These are phyloP conservation scores for Tryphoninae sp. DNA, from an alignment of 2,888 invertebrate genomes.

Conservation along the genomic window DNA sequence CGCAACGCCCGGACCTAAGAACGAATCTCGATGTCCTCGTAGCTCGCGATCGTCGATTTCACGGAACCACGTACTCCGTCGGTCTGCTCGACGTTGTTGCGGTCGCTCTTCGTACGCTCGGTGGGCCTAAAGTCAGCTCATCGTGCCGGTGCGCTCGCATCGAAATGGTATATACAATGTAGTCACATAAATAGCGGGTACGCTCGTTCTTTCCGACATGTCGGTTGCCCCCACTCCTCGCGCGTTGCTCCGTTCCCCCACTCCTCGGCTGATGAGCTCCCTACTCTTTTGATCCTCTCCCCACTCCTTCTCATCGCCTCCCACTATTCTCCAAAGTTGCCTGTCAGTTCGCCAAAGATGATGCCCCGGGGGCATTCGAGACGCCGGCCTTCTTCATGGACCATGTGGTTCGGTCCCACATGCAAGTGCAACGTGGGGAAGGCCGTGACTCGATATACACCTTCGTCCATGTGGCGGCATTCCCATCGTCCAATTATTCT, in stretches of 20 bases:
- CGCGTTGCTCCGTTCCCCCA: background rate
- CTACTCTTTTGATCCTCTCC: background rate
- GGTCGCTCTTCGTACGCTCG: conserved; percentile 19
- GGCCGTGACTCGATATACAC: conserved; percentile 27
- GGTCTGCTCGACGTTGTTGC: conserved; percentile 53
- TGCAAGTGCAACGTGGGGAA: conserved; percentile 39
- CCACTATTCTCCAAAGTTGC: background rate
- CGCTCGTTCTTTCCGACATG: conserved; percentile 23
- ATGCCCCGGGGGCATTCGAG: conserved; percentile 38
- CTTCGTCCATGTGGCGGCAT: conserved; percentile 34
- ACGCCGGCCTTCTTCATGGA: conserved; percentile 19
- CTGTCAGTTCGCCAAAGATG: conserved; percentile 63
- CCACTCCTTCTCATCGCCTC: background rate
- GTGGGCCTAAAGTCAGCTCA: conserved; percentile 40
- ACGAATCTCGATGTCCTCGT: conserved; percentile 66
- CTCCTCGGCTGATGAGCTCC: background rate
- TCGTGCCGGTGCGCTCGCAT: conserved; percentile 32
- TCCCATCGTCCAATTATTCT: conserved; percentile 39
- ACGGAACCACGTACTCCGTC: conserved; percentile 64
- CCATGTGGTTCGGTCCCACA: conserved; percentile 19
- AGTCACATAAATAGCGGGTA: conserved; percentile 50
- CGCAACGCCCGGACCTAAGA: conserved; percentile 46
- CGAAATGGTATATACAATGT: conserved; percentile 33
- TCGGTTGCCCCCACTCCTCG: conserved; percentile 3
- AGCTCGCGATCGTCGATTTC: conserved; percentile 68